phyloP scores from a whole-genome alignment of 2,888 invertebrate genomes.

The Epinotia bilunana region DNA sequence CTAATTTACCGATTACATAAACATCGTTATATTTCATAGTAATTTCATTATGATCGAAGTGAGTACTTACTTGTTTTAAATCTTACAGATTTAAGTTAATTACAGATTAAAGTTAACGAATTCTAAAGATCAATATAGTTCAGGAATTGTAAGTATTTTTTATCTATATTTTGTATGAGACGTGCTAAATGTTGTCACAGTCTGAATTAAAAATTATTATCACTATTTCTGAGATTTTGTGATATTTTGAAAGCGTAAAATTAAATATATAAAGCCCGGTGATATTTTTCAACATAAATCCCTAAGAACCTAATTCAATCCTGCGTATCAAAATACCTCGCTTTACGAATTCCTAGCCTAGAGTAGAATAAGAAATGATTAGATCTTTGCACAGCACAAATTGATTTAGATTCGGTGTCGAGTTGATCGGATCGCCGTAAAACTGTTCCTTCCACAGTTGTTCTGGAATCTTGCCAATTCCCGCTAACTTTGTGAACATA shows the following conservation, averaged over 20 bases:
- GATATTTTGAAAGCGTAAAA: no score
- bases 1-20: conserved; percentile 20
- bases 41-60: conserved; percentile 10
- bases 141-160: no score
- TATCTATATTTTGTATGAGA: no score
- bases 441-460: conserved; percentile 24
- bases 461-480: conserved; percentile 31
- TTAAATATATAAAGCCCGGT: no score
- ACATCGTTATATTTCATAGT: conserved; percentile 23
- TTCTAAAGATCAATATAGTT: no score
- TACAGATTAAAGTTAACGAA: not conserved
- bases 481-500: conserved; percentile 1
- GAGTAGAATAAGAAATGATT: conserved; percentile 23
- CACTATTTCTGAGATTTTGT: no score
- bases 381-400: conserved; percentile 18
- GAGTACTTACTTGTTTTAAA: conserved; percentile 10
- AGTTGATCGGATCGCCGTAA: conserved; percentile 37
- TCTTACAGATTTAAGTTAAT: not conserved
- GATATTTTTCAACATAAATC: no score
- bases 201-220: no score
- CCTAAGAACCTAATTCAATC: not conserved
- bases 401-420: conserved; percentile 31
- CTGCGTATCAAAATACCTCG: not conserved
- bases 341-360: not conserved
- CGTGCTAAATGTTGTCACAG: no score